Evolutionary conservation across 2,888 invertebrate genomes (phyloP).

Genomic region (Apeira syringaria): DNA sequence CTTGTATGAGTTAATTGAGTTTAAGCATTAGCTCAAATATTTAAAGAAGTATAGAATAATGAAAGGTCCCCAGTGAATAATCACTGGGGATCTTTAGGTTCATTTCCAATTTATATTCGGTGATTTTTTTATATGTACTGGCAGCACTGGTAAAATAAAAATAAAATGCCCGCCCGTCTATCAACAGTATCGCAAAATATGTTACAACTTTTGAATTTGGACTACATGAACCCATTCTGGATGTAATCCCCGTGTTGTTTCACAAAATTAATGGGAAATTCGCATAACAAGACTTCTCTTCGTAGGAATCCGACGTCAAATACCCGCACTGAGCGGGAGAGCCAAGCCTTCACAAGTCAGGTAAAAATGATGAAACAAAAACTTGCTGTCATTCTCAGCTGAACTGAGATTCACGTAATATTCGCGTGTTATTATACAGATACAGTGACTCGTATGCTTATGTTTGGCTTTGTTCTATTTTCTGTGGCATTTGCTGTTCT

Average conservation of each 20-base stretch:
- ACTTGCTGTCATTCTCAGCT: slow-evolving; percentile 82
- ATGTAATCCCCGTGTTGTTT: slow-evolving; percentile 5
- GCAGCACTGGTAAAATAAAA: too few relatives aligned
- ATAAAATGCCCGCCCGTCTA: too few relatives aligned
- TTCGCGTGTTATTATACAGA: slow-evolving; percentile 50
- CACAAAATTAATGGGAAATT: slow-evolving; percentile 74
- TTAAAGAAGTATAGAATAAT: too few relatives aligned
- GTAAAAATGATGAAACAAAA: slow-evolving; percentile 72
- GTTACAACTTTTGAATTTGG: too few relatives aligned
- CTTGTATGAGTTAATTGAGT: too few relatives aligned
- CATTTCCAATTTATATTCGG: too few relatives aligned
- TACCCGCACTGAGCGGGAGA: slow-evolving; percentile 59
- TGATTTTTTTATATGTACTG: too few relatives aligned
- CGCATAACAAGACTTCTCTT: slow-evolving; percentile 61
- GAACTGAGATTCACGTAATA: slow-evolving; percentile 68
- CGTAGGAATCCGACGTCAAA: slow-evolving; percentile 53
- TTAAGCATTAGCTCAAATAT: too few relatives aligned
- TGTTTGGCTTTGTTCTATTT: slow-evolving; percentile 46
- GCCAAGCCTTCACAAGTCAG: slow-evolving; percentile 74
- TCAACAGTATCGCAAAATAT: slow-evolving; percentile 39
- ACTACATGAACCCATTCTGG: slow-evolving; percentile 29
- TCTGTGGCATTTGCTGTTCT: slow-evolving; percentile 33
- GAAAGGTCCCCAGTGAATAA: too few relatives aligned
- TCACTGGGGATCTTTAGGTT: too few relatives aligned
- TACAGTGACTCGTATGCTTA: slow-evolving; percentile 41